Evolutionary conservation across 2,113 vertebrate species (phyloP).

Genomic region (Siniperca chuatsi): DNA sequence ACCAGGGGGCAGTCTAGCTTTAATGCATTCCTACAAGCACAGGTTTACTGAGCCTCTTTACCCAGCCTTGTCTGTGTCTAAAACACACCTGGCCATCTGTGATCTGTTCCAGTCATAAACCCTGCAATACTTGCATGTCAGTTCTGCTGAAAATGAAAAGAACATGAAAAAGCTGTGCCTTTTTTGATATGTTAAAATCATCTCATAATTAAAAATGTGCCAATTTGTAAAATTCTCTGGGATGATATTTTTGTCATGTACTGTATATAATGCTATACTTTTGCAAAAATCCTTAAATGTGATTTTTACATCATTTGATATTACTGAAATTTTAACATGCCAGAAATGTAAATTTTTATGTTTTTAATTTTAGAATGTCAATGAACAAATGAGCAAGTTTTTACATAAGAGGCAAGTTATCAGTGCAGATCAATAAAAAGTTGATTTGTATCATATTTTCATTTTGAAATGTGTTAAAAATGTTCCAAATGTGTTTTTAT

Average conservation of each 20-base stretch:
- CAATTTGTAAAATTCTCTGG: neutral
- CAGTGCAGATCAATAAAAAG: neutral
- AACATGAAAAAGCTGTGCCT: slow-evolving; percentile 16
- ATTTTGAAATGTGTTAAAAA: neutral
- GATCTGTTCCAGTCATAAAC: slow-evolving; percentile 70
- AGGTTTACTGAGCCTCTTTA: slow-evolving; percentile 78
- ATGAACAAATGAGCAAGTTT: neutral
- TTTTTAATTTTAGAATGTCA: neutral
- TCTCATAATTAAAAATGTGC: neutral
- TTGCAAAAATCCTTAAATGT: slow-evolving; percentile 8
- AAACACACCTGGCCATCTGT: slow-evolving; percentile 78
- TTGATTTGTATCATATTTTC: neutral
- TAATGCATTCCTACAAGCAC: slow-evolving; percentile 81
- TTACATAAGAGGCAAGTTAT: neutral
- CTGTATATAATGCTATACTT: neutral
- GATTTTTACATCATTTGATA: slow-evolving; percentile 32
- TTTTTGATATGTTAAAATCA: slow-evolving; percentile 38
- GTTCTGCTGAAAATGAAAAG: slow-evolving; percentile 2
- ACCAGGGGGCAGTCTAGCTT: slow-evolving; percentile 75
- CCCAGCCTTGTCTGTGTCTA: slow-evolving; percentile 85
- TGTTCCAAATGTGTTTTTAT: neutral
- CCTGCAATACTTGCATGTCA: neutral
- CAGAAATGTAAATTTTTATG: neutral
- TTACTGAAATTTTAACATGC: neutral
- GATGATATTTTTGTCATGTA: neutral